Conservation (phyloP, 2,797 vertebrate genomes). For the Poecilia picta region DNA sequence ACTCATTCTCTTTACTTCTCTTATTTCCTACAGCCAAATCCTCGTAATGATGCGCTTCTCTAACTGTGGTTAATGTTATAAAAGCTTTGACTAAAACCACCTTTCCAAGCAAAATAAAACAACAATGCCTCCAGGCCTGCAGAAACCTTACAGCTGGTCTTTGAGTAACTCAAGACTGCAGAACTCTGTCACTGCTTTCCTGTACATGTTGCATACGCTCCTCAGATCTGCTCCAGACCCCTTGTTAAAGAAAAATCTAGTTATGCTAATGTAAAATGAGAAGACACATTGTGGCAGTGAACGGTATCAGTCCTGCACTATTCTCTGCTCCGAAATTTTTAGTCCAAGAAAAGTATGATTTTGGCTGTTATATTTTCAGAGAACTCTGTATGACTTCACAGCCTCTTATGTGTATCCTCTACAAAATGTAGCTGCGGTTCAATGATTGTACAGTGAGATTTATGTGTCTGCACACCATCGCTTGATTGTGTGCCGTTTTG, state of each 20-base stretch:
- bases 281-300: slow-evolving; percentile 48
- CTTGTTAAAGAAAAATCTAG: slow-evolving; percentile 34
- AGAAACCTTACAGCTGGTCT: slow-evolving; percentile 67
- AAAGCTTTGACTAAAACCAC: slow-evolving; percentile 57
- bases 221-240: slow-evolving; percentile 45
- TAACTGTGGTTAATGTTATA: slow-evolving; percentile 74
- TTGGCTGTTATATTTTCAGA: slow-evolving; percentile 5
- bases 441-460: neutral
- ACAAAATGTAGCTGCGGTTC: neutral
- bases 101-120: slow-evolving; percentile 76
- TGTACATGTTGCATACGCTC: slow-evolving; percentile 53
- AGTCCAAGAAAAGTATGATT: neutral
- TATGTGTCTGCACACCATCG: neutral
- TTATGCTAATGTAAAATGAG: slow-evolving; percentile 52
- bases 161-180: slow-evolving; percentile 57
- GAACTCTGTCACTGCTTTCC: slow-evolving; percentile 57
- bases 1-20: slow-evolving; percentile 8
- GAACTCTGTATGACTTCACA: slow-evolving; percentile 22
- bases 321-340: slow-evolving; percentile 1
- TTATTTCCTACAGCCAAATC: slow-evolving; percentile 1
- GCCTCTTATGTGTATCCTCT: neutral
- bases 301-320: slow-evolving; percentile 32
- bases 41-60: slow-evolving; percentile 57
- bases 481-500: neutral
- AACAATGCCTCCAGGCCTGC: slow-evolving; percentile 63